Evolutionary conservation across 2,113 vertebrate species (phyloP).

Genomic region (Entomyzon cyanotis): DNA sequence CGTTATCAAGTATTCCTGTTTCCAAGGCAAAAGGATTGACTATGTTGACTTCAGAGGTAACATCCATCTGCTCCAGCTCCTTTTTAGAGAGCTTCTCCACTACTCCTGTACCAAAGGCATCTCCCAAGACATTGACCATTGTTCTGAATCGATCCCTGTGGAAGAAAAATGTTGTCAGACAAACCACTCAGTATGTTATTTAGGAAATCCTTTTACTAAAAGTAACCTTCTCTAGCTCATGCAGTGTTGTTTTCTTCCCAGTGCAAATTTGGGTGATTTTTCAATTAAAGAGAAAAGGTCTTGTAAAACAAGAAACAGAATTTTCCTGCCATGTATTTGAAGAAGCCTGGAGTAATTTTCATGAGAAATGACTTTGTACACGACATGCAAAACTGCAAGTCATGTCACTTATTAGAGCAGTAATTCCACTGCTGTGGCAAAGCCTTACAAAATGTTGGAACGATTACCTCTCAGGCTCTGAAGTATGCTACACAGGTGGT

Average conservation of each 20-base stretch:
- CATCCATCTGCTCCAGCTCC: conserved; percentile 90
- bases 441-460: neutral
- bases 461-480: neutral
- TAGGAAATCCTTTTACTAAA: neutral
- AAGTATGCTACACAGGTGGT: neutral
- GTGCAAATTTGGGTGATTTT: neutral
- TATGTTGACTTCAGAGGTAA: conserved; percentile 87
- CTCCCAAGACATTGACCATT: conserved; percentile 96
- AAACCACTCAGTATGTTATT: neutral
- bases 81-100: conserved; percentile 93
- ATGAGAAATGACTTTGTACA: neutral
- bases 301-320: neutral
- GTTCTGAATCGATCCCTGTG: conserved; percentile 95
- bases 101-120: conserved; percentile 91
- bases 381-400: neutral
- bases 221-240: neutral
- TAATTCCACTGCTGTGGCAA: neutral
- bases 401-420: neutral
- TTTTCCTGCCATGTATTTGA: neutral
- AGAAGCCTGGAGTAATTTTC: neutral
- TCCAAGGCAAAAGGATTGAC: conserved; percentile 94
- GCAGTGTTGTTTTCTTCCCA: neutral
- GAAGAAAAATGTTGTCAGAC: conserved; percentile 36
- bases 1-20: conserved; percentile 79
- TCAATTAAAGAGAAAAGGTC: neutral